Conservation (phyloP, 2,113 vertebrate genomes). For the Sinocyclocheilus maitianheensis region DNA sequence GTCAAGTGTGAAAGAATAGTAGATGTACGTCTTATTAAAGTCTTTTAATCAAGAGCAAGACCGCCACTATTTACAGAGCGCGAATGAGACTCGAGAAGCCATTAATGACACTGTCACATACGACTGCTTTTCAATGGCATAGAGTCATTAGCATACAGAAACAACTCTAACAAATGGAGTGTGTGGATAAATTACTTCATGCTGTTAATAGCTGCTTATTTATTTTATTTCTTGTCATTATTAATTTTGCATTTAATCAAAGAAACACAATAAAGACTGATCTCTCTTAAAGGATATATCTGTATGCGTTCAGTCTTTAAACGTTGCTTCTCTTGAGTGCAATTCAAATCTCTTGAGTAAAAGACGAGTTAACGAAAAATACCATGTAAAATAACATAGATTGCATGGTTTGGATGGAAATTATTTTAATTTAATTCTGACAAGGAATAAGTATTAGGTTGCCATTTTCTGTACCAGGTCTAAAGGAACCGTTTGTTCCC, state of each 20-base stretch:
- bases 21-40: slow-evolving; percentile 25
- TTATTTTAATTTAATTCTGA: neutral
- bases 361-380: neutral
- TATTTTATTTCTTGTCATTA: slow-evolving; percentile 3
- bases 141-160: slow-evolving; percentile 49
- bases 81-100: slow-evolving; percentile 44
- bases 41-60: slow-evolving; percentile 46
- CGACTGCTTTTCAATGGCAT: slow-evolving; percentile 67
- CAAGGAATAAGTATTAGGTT: neutral
- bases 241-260: neutral
- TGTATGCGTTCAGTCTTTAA: neutral
- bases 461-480: neutral
- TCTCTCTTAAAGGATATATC: neutral
- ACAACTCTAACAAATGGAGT: slow-evolving; percentile 36
- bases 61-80: neutral
- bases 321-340: neutral
- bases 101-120: slow-evolving; percentile 69
- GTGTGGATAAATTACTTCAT: slow-evolving; percentile 48
- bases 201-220: slow-evolving; percentile 27
- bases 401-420: neutral
- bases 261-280: neutral
- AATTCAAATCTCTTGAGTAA: too few species aligned
- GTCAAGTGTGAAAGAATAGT: slow-evolving; percentile 20
- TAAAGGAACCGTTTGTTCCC: neutral
- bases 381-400: neutral